Evolutionary conservation across 2,797 vertebrate species (phyloP), one percentile per base, ranked within the genome.

Genomic region (Sorex maritimensis): DNA sequence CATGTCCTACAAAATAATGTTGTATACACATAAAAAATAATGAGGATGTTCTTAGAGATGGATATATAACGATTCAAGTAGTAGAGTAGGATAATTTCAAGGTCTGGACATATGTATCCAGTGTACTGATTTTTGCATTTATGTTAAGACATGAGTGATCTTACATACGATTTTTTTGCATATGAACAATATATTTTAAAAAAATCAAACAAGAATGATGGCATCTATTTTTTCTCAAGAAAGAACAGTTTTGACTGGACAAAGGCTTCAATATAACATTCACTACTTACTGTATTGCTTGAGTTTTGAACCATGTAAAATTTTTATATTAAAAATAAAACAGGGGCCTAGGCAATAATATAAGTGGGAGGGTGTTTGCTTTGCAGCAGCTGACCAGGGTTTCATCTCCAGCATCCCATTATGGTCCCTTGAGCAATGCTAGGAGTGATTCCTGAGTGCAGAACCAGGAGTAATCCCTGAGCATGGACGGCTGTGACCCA

Each of bases 101-200:
- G n/a, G 11, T 1, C 3, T 61, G 58, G 75, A 72, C 30, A 44
- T 21, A 14, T 2, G 46, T 8, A 2, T 7, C 6, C 0, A 58
- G 4, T 34, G 55, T 30, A 44, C 84, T 80, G 4, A 77, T 6
- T 78, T 34, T 61, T 19, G 21, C 15, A 0, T 6, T 10, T 26
- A 67, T 26, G 26, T 1, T 23, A 11, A 71, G 63, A 68, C 55
- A 73, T 0, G 44, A 38, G 49, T 5, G 14, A 65, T 0, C 0
- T 74, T 86, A 58, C 65, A 55, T 85, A 41, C 24, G 1, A 2
- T 28, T 30, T 65, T 91, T 19, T 72, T 44, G 4, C 28, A 38
- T 72, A n/a, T 30, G 74, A 17, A 38, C 4, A 68, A 92, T 72
- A 6, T 55, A 74, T 74, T 75, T 88, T 87, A 80, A 88, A 21